Conservation (phyloP, 1,140 invertebrate genomes). For the Brachionus koreanus region DNA sequence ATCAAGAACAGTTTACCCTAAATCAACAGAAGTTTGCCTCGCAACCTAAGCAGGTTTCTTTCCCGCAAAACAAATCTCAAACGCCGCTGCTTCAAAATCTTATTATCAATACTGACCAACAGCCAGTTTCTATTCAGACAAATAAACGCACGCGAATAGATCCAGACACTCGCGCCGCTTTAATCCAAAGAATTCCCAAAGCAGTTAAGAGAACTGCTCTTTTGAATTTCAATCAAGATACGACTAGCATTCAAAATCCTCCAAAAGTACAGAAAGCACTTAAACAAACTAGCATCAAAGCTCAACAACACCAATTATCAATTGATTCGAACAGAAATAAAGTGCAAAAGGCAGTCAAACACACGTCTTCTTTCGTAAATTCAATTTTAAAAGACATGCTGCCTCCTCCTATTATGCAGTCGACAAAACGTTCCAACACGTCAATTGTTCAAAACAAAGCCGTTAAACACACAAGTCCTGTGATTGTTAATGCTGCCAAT, state of each 20-base stretch:
- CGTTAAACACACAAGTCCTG: constrained; percentile 21
- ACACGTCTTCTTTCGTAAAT: not conserved
- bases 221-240: not conserved
- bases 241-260: not conserved
- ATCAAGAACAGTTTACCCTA: constrained; percentile 40
- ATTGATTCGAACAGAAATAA: not conserved
- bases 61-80: not conserved
- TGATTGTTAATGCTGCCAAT: not conserved
- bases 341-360: constrained; percentile 42
- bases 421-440: not conserved
- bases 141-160: constrained; percentile 36
- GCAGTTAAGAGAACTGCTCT: constrained; percentile 35
- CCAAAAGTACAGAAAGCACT: not conserved
- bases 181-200: constrained; percentile 36
- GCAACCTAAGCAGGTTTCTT: not conserved
- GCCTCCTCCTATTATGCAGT: constrained; percentile 41
- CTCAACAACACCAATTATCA: not conserved
- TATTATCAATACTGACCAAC: not conserved
- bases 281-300: not conserved
- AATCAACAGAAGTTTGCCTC: not conserved
- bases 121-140: not conserved
- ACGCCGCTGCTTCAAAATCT: not conserved
- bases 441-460: not conserved
- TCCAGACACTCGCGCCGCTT: constrained; percentile 27
- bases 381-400: constrained; percentile 22